These are phyloP conservation scores for Tetramorium alpestre DNA, from an alignment of 1,140 invertebrate genomes.

Conservation along the genomic window DNA sequence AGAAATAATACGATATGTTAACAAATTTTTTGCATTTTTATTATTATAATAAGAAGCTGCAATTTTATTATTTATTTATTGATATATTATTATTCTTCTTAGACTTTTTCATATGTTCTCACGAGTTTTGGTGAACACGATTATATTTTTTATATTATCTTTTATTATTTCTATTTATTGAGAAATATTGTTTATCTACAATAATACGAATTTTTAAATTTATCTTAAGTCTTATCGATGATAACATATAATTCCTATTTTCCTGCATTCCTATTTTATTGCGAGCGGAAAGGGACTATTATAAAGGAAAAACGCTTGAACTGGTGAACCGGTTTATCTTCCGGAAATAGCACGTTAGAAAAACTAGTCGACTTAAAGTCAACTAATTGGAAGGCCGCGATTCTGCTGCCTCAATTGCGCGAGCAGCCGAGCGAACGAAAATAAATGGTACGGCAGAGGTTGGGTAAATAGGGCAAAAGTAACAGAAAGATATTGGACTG, in stretches of 20 bases:
- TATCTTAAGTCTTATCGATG: not conserved
- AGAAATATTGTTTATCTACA: not conserved
- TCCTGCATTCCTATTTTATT: not conserved
- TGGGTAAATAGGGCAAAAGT: slow-evolving; percentile 61
- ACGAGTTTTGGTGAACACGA: not conserved
- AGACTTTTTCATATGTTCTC: not conserved
- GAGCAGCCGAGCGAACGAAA: slow-evolving; percentile 49
- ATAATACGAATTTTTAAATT: not conserved
- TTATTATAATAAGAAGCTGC: not conserved
- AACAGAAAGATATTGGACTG: slow-evolving; percentile 64
- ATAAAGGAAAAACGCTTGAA: not conserved
- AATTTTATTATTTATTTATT: not conserved
- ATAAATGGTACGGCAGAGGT: slow-evolving; percentile 33
- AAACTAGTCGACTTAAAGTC: slow-evolving; percentile 29
- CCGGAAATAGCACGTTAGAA: slow-evolving; percentile 27
- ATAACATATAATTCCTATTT: not conserved
- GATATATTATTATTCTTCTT: not conserved
- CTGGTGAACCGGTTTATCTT: slow-evolving; percentile 22
- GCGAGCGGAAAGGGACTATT: not conserved
- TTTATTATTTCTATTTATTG: not conserved
- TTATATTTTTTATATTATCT: not conserved
- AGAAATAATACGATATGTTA: slow-evolving; percentile 8
- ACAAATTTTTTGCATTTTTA: not conserved
- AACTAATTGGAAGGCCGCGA: slow-evolving; percentile 55
- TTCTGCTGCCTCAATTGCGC: slow-evolving; percentile 48